These are phyloP conservation scores for Microctenopoma stevenorrisi DNA, from an alignment of 2,797 vertebrate species.

Conservation along the genomic window DNA sequence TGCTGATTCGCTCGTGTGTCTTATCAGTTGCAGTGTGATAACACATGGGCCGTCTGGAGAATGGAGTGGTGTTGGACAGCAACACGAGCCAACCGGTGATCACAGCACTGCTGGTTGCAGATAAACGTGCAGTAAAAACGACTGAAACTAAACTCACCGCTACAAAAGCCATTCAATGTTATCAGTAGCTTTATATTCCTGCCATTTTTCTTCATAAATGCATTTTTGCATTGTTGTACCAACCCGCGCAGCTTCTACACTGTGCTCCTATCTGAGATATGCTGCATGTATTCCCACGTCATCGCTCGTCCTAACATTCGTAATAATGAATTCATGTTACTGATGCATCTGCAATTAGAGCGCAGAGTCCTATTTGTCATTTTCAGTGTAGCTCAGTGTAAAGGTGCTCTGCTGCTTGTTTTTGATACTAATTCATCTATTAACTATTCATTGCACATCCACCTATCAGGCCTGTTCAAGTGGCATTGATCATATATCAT, in stretches of 20 bases:
- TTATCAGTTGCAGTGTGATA: not conserved
- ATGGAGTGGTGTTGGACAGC: not conserved
- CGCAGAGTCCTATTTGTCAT: not conserved
- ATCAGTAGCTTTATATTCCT: too few species aligned
- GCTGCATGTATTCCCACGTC: not conserved
- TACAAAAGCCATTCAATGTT: not conserved
- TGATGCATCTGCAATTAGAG: constrained; percentile 7
- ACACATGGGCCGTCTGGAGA: not conserved
- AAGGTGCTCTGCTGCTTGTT: constrained; percentile 3
- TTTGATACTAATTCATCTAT: constrained; percentile 8
- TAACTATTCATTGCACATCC: constrained; percentile 9
- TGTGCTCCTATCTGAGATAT: too few species aligned
- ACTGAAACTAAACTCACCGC: too few species aligned
- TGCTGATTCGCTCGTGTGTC: not conserved
- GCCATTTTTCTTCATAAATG: too few species aligned
- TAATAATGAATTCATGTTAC: not conserved
- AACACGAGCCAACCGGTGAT: not conserved
- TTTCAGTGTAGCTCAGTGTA: constrained; percentile 5
- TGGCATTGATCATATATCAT: constrained; percentile 35
- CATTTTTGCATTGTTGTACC: too few species aligned
- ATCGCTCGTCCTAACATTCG: not conserved
- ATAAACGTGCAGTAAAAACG: not conserved
- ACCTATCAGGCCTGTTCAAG: not conserved
- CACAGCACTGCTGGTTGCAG: not conserved
- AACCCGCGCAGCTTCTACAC: not conserved